Evolutionary conservation across 2,888 invertebrate genomes (phyloP).

Genomic region (Drosophila colorata): DNA sequence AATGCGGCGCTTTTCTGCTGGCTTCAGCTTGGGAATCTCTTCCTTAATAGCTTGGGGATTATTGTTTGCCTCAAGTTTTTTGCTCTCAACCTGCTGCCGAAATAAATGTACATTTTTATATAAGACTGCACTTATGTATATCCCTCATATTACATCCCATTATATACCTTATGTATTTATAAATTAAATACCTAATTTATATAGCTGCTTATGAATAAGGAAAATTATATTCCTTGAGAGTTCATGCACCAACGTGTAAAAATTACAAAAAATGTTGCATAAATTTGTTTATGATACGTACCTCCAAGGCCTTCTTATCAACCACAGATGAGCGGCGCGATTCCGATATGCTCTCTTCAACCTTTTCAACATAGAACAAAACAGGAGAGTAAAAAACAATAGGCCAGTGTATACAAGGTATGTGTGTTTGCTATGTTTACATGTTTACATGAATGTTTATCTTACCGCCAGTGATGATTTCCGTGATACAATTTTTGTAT

Average conservation of each 20-base stretch:
- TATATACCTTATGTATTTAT: background rate
- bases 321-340: slow-evolving; percentile 81
- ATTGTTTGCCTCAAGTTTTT: slow-evolving; percentile 82
- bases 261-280: background rate
- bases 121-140: slow-evolving; percentile 1
- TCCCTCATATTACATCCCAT: background rate
- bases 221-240: background rate
- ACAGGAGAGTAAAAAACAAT: background rate
- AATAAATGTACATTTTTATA: slow-evolving; percentile 33
- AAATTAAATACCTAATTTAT: background rate
- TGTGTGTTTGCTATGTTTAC: background rate
- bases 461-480: slow-evolving; percentile 83
- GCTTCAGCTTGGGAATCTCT: slow-evolving; percentile 88
- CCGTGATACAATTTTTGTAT: slow-evolving; percentile 75
- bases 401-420: background rate
- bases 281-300: slow-evolving; percentile 48
- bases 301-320: slow-evolving; percentile 82
- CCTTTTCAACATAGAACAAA: slow-evolving; percentile 45
- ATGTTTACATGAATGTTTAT: background rate
- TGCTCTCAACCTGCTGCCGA: slow-evolving; percentile 70
- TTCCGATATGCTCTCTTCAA: slow-evolving; percentile 74
- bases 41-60: slow-evolving; percentile 87
- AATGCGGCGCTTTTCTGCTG: slow-evolving; percentile 84
- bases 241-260: too few species aligned
- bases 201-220: background rate